Conservation (phyloP, 1,140 invertebrate genomes). For the Aradophagus sp. region DNA sequence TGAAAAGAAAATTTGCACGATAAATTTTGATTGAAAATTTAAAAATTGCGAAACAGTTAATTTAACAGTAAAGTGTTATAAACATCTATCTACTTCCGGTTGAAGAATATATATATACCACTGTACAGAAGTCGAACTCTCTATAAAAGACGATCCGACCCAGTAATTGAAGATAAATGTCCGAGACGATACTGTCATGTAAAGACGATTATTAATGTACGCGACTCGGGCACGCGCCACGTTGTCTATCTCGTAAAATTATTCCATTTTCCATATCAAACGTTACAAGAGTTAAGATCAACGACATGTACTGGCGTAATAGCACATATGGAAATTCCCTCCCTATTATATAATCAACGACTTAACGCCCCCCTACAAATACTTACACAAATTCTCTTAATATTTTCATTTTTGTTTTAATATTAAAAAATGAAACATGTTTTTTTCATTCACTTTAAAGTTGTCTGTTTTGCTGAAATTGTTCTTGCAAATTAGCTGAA, state of each 20-base stretch:
- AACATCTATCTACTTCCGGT: too few relatives aligned
- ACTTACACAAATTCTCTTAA: background rate
- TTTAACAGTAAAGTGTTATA: too few relatives aligned
- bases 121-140: too few relatives aligned
- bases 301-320: slow-evolving; percentile 23
- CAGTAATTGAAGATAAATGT: slow-evolving; percentile 14
- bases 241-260: slow-evolving; percentile 35
- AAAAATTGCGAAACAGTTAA: too few relatives aligned
- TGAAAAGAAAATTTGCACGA: too few relatives aligned
- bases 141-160: background rate
- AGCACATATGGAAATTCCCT: slow-evolving; percentile 18
- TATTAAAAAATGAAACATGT: background rate
- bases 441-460: too few relatives aligned
- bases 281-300: slow-evolving; percentile 19
- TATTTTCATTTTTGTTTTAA: too few relatives aligned
- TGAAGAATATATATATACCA: too few relatives aligned
- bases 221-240: slow-evolving; percentile 36
- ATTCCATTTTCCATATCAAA: slow-evolving; percentile 34
- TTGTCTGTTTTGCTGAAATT: too few relatives aligned
- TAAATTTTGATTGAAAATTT: too few relatives aligned
- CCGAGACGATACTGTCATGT: slow-evolving; percentile 6
- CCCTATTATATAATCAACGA: slow-evolving; percentile 2
- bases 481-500: too few relatives aligned
- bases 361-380: background rate
- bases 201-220: slow-evolving; percentile 21